Evolutionary conservation across 2,113 vertebrate species (phyloP).

Genomic region (Ellobius talpinus): DNA sequence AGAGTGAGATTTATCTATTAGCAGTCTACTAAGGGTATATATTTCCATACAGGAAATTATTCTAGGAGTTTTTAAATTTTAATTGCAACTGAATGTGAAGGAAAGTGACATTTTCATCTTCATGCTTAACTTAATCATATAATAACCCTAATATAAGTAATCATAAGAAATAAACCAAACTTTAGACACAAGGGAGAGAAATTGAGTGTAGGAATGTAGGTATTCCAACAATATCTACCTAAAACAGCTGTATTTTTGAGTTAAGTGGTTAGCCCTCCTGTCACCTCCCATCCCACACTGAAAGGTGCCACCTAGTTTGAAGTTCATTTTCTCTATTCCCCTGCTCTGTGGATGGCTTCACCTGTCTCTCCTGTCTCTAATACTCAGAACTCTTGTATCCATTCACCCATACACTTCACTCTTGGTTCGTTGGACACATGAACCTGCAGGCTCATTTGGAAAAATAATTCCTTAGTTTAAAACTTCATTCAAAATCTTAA

Average conservation of each 20-base stretch:
- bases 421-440: not conserved
- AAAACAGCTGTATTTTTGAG: not conserved
- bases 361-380: not conserved
- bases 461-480: not conserved
- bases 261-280: not conserved
- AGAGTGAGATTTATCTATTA: not conserved
- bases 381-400: not conserved
- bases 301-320: not conserved
- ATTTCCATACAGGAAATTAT: constrained; percentile 8
- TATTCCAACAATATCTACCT: not conserved
- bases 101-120: not conserved
- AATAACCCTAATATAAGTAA: not conserved
- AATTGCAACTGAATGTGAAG: not conserved
- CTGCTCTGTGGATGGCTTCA: not conserved
- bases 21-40: not conserved
- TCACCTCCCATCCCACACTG: not conserved
- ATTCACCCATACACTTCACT: not conserved
- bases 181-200: not conserved
- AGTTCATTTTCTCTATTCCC: not conserved
- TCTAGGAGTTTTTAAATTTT: not conserved
- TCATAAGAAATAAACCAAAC: not conserved
- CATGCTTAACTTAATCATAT: not conserved
- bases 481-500: not conserved
- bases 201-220: not conserved
- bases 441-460: not conserved